Evolutionary conservation across 2,797 vertebrate species (phyloP), one percentile per base, ranked within the genome.

Genomic region (Aplochiton taeniatus): DNA sequence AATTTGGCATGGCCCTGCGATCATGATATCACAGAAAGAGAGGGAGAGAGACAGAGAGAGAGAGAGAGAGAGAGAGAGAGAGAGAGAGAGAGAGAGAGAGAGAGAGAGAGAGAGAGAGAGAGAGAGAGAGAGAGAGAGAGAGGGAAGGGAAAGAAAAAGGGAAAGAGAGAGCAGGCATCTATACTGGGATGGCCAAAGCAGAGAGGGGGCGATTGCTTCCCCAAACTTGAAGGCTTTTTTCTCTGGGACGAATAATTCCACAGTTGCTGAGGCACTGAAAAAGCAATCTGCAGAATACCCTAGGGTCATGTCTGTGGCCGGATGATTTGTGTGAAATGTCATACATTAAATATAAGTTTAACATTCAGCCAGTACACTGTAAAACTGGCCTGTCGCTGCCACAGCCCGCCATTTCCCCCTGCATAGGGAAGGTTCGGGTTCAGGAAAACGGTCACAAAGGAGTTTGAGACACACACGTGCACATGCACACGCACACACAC

Each of bases 301-400:
- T 87, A 85, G 93, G 93, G 93, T 93, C 92, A 87, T 91, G 91
- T 94, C 92, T 93, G 91, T 90, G 92, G 92, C 87, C 83, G 84
- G 89, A 91, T 93, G 93, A 94, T 93, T 94, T 93, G 93, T 94
- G 91, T 91, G 91, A 93, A 94, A 94, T 94, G 93, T 93, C 93
- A 92, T 94, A 93, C 92, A 94, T 93, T 93, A 93, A 93, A 93
- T 93, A 93, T 92, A 93, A 93, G 92, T 93, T 93, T 89, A 93
- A 93, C 92, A 92, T 92, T 93, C 90, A 92, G 88, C 88, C 90
- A 72, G 83, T 88, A 84, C 90, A 93, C 90, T 90, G 91, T 92
- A 92, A 93, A 93, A 93, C 90, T 92, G 91, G 87, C 89, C 89
- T 86, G 90, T 89, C 88, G 86, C 83, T 83, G 85, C 87, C 87